Conservation (phyloP, 2,113 vertebrate species). For the Phalacrocorax aristotelis region DNA sequence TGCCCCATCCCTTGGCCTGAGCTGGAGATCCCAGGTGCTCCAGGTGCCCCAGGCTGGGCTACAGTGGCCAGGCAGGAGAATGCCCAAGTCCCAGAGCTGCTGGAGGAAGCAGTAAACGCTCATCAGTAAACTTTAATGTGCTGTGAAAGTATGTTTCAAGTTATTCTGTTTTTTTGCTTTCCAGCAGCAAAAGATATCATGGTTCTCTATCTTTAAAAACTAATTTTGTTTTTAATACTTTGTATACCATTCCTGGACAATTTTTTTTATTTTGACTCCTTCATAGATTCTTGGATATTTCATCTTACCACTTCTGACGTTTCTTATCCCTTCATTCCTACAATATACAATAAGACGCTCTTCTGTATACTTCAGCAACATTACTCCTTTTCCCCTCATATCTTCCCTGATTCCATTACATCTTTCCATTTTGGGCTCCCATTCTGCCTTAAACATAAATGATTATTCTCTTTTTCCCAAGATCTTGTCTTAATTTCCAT, state of each 20-base stretch:
- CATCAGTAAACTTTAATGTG: neutral
- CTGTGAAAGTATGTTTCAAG: neutral
- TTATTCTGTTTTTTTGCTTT: neutral
- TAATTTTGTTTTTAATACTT: neutral
- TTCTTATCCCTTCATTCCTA: neutral
- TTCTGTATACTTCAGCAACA: neutral
- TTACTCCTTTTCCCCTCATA: neutral
- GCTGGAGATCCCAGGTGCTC: neutral
- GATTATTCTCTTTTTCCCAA: neutral
- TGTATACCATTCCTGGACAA: neutral
- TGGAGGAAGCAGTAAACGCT: neutral
- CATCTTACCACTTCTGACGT: neutral
- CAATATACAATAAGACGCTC: neutral
- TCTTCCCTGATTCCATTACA: neutral
- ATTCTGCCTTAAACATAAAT: neutral
- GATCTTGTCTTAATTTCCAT: neutral
- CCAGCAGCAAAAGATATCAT: neutral
- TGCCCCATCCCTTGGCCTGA: rapidly evolving
- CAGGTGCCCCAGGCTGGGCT: neutral
- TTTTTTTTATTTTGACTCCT: neutral
- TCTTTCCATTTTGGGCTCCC: neutral
- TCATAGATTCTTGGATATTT: neutral
- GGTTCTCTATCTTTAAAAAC: neutral
- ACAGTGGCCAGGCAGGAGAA: neutral
- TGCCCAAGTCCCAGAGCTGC: neutral